Base-by-base conservation (phyloP, 2,888 invertebrate genomes). In the Antheraea yamamai region DNA sequence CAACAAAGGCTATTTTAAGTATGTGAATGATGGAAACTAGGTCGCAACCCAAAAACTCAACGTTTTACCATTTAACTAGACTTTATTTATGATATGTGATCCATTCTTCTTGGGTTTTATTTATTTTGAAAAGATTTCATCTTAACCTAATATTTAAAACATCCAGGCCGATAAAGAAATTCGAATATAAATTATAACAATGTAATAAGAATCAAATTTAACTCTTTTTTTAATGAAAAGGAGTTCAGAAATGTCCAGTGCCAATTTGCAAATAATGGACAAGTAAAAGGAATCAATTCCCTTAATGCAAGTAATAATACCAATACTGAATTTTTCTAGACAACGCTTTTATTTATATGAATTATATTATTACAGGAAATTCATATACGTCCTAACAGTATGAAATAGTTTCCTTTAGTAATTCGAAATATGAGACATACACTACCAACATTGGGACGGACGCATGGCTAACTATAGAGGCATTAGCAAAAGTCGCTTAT, bases 11-110 rank as follows among this genome's bases (percentile, higher is more conserved):
- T 77, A 73, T 76, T 77, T 76, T 74, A 73, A 77, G 75, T 74
- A 71, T 72, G 77, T 76, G 76, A 80, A 78, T 75, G 51, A 61
- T 75, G 14, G 52, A 77, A 80, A 79, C 20, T 79, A 75, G 80
- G 79, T 77, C 80, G 66, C 76, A 77, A 71, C 79, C 78, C 78
- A 76, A 76, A 77, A 76, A 77, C 70, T 74, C 80, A 79, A 80
- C 78, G 79, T 75, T 58, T 71, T 61, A 26, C 23, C 61, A 58
- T 70, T 20, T n/a, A 70, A 39, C 70, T n/a, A 70, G n/a, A 70
- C 39, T 2, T 18, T 70, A 39, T 70, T 35, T 70, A 39, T n/a
- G 10, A 70, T 66, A 66, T 72, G 72, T 75, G 72, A 75, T 58
- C 51, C 47, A 51, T 18, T 51, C 26, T 58, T 51, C 47, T 71